phyloP scores from a whole-genome alignment of 2,797 vertebrate genomes.

The Ctenopoma multispine region DNA sequence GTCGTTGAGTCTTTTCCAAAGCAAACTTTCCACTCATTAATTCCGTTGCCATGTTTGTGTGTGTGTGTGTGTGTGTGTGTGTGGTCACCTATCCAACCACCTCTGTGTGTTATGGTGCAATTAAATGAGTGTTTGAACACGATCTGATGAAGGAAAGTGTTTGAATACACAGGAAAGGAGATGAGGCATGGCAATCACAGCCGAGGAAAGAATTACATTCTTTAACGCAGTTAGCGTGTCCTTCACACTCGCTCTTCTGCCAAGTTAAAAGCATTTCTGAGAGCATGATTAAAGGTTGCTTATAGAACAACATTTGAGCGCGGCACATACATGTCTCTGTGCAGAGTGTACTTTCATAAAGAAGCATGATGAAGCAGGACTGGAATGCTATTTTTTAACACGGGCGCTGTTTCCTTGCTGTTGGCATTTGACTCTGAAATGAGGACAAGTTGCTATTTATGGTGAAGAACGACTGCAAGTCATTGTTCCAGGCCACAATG shows the following conservation, averaged over 20 bases:
- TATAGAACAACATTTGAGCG: constrained; percentile 43
- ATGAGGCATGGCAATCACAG: constrained; percentile 64
- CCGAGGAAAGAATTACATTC: constrained; percentile 60
- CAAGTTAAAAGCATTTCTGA: constrained; percentile 58
- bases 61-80: constrained; percentile 56
- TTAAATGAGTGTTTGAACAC: constrained; percentile 74
- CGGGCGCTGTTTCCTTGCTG: constrained; percentile 58
- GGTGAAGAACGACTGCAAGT: constrained; percentile 33
- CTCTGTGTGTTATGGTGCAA: constrained; percentile 64
- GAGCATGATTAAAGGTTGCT: constrained; percentile 68
- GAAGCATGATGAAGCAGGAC: constrained; percentile 54
- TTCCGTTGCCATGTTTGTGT: constrained; percentile 56
- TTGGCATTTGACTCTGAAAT: constrained; percentile 54
- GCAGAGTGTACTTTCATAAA: constrained; percentile 40
- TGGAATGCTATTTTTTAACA: constrained; percentile 69
- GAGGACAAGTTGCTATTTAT: constrained; percentile 63
- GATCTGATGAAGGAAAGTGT: constrained; percentile 59
- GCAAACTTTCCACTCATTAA: constrained; percentile 77
- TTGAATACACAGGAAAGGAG: constrained; percentile 61
- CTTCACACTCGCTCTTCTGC: constrained; percentile 65
- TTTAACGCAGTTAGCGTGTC: constrained; percentile 59
- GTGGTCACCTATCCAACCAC: constrained; percentile 62
- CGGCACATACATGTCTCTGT: constrained; percentile 30
- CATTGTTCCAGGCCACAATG: constrained; percentile 37
- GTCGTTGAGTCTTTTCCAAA: constrained; percentile 78